Evolutionary conservation across 1,140 invertebrate genomes (phyloP).

Genomic region (Apolygus lucorum): DNA sequence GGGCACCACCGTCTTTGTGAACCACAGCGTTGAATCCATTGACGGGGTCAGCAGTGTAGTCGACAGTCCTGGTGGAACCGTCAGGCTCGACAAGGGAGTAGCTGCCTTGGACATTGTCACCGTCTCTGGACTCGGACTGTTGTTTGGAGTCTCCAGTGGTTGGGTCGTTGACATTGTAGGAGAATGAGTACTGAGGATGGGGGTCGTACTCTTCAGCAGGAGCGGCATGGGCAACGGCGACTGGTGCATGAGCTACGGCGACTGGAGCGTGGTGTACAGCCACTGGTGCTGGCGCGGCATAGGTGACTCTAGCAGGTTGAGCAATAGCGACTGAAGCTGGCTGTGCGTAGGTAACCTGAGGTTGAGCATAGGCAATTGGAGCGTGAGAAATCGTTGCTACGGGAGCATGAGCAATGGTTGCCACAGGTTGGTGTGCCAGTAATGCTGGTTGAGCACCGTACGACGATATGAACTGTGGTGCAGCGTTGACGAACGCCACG

Average conservation of each 20-base stretch:
- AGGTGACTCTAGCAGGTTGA: background rate
- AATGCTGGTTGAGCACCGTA: background rate
- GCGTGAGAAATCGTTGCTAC: conserved; percentile 23
- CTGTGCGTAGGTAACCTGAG: background rate
- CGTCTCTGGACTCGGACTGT: conserved; percentile 35
- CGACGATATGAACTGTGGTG: background rate
- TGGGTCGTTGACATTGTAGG: conserved; percentile 38
- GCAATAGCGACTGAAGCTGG: background rate
- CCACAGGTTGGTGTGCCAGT: background rate
- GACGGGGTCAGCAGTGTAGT: conserved; percentile 32
- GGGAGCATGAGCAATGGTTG: conserved; percentile 19
- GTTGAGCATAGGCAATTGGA: conserved; percentile 17
- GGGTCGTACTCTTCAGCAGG: conserved; percentile 32
- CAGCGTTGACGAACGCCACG: background rate
- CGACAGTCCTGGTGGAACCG: conserved; percentile 34
- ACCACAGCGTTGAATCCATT: conserved; percentile 7
- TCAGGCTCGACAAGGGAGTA: conserved; percentile 34
- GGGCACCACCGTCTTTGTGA: background rate
- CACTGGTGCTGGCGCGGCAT: conserved; percentile 5
- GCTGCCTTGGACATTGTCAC: conserved; percentile 15
- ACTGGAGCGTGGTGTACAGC: conserved; percentile 21
- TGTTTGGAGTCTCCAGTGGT: conserved; percentile 37
- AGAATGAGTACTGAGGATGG: conserved; percentile 35
- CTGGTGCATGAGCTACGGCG: conserved; percentile 27
- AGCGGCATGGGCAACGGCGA: conserved; percentile 20